Conservation (phyloP, 2,797 vertebrate species). For the Apodemus agrarius region DNA sequence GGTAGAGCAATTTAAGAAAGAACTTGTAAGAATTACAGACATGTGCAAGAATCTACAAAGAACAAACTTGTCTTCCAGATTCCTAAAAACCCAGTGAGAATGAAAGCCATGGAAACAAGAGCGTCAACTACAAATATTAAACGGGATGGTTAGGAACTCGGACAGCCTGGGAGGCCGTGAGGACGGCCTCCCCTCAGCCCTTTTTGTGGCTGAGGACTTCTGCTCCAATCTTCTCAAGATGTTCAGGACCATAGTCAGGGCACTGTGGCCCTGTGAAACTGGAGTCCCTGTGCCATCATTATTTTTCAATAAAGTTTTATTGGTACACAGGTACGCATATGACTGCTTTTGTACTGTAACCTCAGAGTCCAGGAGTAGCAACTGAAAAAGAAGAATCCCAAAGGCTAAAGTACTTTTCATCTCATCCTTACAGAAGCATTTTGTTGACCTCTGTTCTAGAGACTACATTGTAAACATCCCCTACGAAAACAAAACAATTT, state of each 20-base stretch:
- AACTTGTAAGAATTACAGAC: background rate
- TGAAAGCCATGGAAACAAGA: background rate
- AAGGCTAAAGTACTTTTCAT: background rate
- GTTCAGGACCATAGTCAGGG: background rate
- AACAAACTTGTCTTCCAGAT: background rate
- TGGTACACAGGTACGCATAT: background rate
- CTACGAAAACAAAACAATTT: background rate
- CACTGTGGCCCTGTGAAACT: background rate
- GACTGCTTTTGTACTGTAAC: background rate
- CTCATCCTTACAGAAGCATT: background rate
- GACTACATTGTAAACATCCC: background rate
- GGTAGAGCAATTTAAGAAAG: background rate
- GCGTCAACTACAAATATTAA: background rate
- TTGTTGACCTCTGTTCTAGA: background rate
- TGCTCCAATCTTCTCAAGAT: background rate
- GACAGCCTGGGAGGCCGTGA: background rate
- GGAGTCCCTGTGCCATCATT: background rate
- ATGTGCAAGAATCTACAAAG: conserved; percentile 11
- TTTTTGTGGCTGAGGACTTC: background rate
- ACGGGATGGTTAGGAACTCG: background rate
- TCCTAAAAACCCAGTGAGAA: background rate
- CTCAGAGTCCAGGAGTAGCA: background rate
- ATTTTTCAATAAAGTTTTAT: background rate
- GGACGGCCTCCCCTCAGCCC: background rate
- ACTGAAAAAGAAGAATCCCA: background rate